phyloP scores from a whole-genome alignment of 1,140 invertebrate genomes.

The Penaeus indicus region DNA sequence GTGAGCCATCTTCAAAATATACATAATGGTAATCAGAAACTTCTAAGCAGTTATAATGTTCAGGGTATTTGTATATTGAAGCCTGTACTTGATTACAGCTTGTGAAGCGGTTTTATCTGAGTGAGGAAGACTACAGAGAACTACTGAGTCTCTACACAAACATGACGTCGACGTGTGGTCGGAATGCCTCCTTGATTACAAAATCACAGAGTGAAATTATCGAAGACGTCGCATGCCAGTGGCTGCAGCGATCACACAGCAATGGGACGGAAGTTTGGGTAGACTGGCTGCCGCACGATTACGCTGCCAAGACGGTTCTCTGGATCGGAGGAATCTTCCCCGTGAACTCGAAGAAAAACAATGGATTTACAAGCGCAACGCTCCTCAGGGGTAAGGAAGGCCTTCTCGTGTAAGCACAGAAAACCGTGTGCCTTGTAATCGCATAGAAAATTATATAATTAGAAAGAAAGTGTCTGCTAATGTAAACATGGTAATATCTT shows the following conservation, averaged over 20 bases:
- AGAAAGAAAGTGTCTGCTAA: no score
- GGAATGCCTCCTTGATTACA: conserved; percentile 27
- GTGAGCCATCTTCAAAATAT: no score
- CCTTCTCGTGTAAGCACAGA: background rate
- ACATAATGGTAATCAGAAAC: no score
- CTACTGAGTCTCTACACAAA: conserved; percentile 74
- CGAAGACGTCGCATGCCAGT: conserved; percentile 78
- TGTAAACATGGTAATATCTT: no score
- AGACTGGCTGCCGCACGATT: conserved; percentile 74
- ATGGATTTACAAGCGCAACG: conserved; percentile 55
- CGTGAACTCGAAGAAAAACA: conserved; percentile 74
- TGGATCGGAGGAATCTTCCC: conserved; percentile 86
- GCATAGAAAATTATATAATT: no score
- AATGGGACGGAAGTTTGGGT: conserved; percentile 73
- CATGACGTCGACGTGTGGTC: conserved; percentile 41
- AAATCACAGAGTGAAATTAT: conserved; percentile 66
- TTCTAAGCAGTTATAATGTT: no score
- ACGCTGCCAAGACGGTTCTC: conserved; percentile 73
- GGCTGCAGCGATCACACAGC: conserved; percentile 73
- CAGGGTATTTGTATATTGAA: no score
- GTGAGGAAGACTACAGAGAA: conserved; percentile 73
- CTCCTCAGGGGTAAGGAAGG: conserved; percentile 39
- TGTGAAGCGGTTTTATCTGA: conserved; percentile 75
- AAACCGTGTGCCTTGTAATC: no score
- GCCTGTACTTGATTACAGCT: conserved; percentile 68